These are phyloP conservation scores for Hemithea aestivaria DNA, from an alignment of 2,888 invertebrate genomes.

Conservation along the genomic window DNA sequence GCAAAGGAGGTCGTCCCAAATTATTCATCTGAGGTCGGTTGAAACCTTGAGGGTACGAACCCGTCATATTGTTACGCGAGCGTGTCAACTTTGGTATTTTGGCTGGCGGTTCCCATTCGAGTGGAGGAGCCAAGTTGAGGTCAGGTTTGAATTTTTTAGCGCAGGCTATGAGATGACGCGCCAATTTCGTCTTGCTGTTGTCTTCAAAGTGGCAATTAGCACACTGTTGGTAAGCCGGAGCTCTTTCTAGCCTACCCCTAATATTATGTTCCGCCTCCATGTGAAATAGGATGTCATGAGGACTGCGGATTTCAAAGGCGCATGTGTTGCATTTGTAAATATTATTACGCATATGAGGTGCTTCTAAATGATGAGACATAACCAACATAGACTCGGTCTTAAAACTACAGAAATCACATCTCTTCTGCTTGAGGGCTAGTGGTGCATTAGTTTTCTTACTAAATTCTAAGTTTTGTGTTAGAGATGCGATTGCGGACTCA, in stretches of 20 bases:
- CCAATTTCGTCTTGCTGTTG: conserved; percentile 94
- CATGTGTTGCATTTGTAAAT: conserved; percentile 94
- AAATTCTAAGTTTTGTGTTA: conserved; percentile 91
- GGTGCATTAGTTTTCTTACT: conserved; percentile 93
- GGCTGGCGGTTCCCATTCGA: conserved; percentile 96
- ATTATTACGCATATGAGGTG: conserved; percentile 94
- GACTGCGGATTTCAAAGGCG: conserved; percentile 89
- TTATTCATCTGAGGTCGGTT: conserved; percentile 73
- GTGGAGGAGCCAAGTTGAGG: conserved; percentile 90
- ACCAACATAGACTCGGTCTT: conserved; percentile 93
- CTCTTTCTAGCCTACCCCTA: conserved; percentile 91
- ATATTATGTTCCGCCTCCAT: conserved; percentile 96
- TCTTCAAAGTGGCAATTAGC: conserved; percentile 97
- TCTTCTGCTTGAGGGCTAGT: conserved; percentile 87
- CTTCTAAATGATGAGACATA: conserved; percentile 94
- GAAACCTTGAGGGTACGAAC: conserved; percentile 69
- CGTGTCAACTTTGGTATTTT: conserved; percentile 88
- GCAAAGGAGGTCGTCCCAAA: conserved; percentile 57
- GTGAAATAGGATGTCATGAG: conserved; percentile 94
- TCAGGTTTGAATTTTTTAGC: conserved; percentile 95
- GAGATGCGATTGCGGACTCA: conserved; percentile 89
- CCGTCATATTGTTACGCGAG: conserved; percentile 63
- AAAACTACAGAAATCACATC: conserved; percentile 94
- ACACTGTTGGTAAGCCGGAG: conserved; percentile 95
- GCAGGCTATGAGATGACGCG: conserved; percentile 93